Percentiles rank a stretch among this genome's conserved stretches.
phyloP scores from a whole-genome alignment of 2,113 vertebrate genomes.

The Nerophis ophidion region DNA sequence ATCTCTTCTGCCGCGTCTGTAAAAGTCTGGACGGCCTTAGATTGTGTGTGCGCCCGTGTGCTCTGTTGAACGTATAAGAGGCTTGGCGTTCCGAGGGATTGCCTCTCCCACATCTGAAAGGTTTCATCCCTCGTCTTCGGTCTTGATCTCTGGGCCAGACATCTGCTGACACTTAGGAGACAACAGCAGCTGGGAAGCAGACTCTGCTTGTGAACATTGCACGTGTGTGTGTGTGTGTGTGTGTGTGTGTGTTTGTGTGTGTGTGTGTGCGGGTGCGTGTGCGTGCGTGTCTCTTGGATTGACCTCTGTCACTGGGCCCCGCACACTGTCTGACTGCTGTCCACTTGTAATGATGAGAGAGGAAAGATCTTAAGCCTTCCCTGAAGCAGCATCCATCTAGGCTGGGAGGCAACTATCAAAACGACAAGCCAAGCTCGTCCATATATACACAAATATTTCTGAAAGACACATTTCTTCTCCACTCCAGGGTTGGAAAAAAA shows the following conservation, averaged over 20 bases:
- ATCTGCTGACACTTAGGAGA: slow-evolving; percentile 70
- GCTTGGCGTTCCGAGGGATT: slow-evolving; percentile 58
- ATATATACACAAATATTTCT: background rate
- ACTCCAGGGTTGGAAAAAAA: background rate
- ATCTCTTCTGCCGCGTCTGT: slow-evolving; percentile 50
- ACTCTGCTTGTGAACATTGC: slow-evolving; percentile 26
- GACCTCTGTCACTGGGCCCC: slow-evolving; percentile 41
- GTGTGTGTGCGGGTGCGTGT: background rate
- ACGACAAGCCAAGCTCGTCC: slow-evolving; percentile 27
- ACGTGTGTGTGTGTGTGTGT: slow-evolving; percentile 6
- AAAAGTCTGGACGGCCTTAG: slow-evolving; percentile 44
- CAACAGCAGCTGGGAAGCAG: slow-evolving; percentile 66
- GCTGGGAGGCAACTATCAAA: slow-evolving; percentile 49
- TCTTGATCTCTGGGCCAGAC: slow-evolving; percentile 73
- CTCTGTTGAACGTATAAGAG: slow-evolving; percentile 31
- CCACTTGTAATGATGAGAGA: slow-evolving; percentile 36
- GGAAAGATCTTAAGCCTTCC: slow-evolving; percentile 42
- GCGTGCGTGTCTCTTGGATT: slow-evolving; percentile 11
- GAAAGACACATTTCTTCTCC: background rate
- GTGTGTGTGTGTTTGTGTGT: background rate
- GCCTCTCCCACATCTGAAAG: slow-evolving; percentile 66
- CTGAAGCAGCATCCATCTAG: slow-evolving; percentile 38
- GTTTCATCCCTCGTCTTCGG: slow-evolving; percentile 59
- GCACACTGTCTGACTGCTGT: slow-evolving; percentile 39
- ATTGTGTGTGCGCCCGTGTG: slow-evolving; percentile 6